phyloP scores from a whole-genome alignment of 2,113 vertebrate species.

The Felis catus region DNA sequence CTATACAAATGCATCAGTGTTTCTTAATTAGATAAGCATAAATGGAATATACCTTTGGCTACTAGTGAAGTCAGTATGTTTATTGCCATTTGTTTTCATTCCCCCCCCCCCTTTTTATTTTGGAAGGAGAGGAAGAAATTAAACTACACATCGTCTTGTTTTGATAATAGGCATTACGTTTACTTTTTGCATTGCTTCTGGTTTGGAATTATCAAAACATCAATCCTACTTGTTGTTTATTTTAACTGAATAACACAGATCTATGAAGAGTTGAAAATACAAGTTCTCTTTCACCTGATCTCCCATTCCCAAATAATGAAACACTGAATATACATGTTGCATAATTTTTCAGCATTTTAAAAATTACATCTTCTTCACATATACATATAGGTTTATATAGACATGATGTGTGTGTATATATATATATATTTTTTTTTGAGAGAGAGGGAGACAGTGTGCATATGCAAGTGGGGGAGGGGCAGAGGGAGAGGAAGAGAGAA shows the following conservation, averaged over 20 bases:
- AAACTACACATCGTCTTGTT: not conserved
- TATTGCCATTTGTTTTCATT: not conserved
- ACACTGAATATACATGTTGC: not conserved
- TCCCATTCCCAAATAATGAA: not conserved
- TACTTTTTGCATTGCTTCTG: not conserved
- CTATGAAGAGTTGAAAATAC: not conserved
- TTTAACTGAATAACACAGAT: not conserved
- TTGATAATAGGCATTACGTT: not conserved
- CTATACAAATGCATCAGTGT: not conserved
- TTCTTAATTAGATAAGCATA: not conserved
- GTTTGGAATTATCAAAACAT: not conserved
- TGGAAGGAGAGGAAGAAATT: not conserved
- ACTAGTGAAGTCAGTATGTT: not conserved
- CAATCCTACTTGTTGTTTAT: not conserved
- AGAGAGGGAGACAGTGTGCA: too few relatives aligned
- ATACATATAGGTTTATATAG: not conserved
- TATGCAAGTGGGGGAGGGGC: too few relatives aligned
- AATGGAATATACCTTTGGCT: not conserved
- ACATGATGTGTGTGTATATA: not conserved
- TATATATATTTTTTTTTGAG: not conserved
- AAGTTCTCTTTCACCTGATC: not conserved
- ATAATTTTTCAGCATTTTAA: not conserved
- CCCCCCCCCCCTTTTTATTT: not conserved
- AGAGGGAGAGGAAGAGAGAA: too few relatives aligned
- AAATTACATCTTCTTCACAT: not conserved